Evolutionary conservation across 1,140 invertebrate species (phyloP).

Genomic region (Heliconius eleuchia): DNA sequence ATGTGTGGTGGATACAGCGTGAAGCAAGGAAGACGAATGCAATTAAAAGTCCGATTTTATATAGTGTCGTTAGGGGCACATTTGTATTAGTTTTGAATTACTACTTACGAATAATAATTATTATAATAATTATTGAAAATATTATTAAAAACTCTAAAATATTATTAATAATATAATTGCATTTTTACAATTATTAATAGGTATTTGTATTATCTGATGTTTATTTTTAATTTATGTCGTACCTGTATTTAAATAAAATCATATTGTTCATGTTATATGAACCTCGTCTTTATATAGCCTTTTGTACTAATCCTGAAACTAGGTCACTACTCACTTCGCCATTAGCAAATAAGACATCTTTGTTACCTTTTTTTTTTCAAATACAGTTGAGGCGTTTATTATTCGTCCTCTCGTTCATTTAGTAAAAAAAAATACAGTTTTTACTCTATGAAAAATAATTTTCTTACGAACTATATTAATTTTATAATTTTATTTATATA

Average conservation of each 20-base stretch:
- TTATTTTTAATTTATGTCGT: not conserved
- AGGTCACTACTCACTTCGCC: constrained; percentile 12
- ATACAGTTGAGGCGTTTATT: not conserved
- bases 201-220: not conserved
- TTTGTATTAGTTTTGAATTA: not conserved
- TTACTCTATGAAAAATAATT: not conserved
- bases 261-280: not conserved
- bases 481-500: not conserved
- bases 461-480: not conserved
- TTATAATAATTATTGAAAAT: not conserved
- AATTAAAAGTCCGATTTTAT: not conserved
- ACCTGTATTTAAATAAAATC: not conserved
- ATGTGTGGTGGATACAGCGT: no score
- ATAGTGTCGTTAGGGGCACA: not conserved
- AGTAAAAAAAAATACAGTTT: not conserved
- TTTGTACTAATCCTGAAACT: constrained; percentile 13
- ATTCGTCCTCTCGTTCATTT: not conserved
- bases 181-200: not conserved
- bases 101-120: not conserved
- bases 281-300: constrained; percentile 13
- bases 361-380: not conserved
- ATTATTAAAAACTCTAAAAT: not conserved
- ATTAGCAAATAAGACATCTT: not conserved
- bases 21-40: no score
- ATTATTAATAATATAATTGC: not conserved